Percentiles rank a stretch among this genome's conserved stretches.
Conservation (phyloP, 2,888 invertebrate genomes). For the Notodonta dromedarius region DNA sequence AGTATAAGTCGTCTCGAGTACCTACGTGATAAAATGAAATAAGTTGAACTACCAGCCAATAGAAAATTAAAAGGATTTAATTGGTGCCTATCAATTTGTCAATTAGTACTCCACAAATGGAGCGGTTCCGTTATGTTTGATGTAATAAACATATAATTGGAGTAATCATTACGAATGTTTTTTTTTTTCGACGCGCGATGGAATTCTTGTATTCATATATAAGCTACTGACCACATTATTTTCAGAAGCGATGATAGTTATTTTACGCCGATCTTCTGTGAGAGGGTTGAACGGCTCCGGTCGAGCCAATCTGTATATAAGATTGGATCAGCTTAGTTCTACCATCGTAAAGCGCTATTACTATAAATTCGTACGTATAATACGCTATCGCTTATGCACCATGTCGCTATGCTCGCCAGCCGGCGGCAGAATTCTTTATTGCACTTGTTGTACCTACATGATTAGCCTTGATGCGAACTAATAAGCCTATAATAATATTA, state of each 20-base stretch:
- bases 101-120: constrained; percentile 42
- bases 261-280: too few species aligned
- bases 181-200: constrained; percentile 18
- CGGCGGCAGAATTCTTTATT: constrained; percentile 48
- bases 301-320: too few species aligned
- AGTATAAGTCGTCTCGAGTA: too few species aligned
- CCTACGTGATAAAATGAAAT: too few species aligned
- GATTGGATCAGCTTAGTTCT: too few species aligned
- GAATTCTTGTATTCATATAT: constrained; percentile 19
- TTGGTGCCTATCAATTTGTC: constrained; percentile 35
- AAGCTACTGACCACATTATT: neutral
- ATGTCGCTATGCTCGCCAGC: constrained; percentile 19
- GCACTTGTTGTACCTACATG: constrained; percentile 25
- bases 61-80: neutral
- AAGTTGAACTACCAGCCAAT: too few species aligned
- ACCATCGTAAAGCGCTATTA: too few species aligned
- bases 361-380: too few species aligned
- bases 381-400: constrained; percentile 17
- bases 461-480: constrained; percentile 42
- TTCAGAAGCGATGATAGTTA: neutral
- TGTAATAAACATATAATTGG: constrained; percentile 46
- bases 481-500: constrained; percentile 32
- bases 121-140: constrained; percentile 37
- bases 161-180: constrained; percentile 41
- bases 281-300: too few species aligned